These are phyloP conservation scores for Bimastos eiseni DNA, from an alignment of 2,888 invertebrate genomes.

Conservation along the genomic window DNA sequence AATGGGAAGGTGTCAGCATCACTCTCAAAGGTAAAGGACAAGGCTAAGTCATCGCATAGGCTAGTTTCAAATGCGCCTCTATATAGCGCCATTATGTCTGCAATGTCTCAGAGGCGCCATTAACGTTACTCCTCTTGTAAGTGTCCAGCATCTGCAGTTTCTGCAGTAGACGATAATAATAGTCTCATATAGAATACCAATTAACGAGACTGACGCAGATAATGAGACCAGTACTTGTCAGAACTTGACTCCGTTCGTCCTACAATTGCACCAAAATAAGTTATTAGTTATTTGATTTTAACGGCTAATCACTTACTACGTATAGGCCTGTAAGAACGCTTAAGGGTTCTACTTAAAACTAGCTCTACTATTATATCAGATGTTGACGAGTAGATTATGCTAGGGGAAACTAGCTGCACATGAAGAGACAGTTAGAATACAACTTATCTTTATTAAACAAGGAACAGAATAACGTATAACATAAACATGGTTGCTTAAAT, in stretches of 20 bases:
- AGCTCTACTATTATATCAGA: too few relatives aligned
- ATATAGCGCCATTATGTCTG: background rate
- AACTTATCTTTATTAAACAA: too few relatives aligned
- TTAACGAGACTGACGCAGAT: constrained; percentile 41
- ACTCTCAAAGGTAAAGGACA: too few relatives aligned
- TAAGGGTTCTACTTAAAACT: too few relatives aligned
- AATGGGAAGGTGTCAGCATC: too few relatives aligned
- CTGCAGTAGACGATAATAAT: background rate
- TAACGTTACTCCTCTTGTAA: background rate
- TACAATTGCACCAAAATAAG: constrained; percentile 26
- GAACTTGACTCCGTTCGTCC: constrained; percentile 45
- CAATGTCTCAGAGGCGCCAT: background rate
- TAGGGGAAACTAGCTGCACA: too few relatives aligned
- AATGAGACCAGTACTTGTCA: constrained; percentile 45
- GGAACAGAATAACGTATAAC: too few relatives aligned
- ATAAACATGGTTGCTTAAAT: too few relatives aligned
- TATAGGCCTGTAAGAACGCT: too few relatives aligned
- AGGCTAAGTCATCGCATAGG: too few relatives aligned
- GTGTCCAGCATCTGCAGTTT: background rate
- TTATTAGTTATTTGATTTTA: background rate
- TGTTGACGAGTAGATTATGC: too few relatives aligned
- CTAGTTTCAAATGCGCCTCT: background rate
- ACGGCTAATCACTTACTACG: background rate
- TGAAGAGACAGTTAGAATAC: too few relatives aligned
- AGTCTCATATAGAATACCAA: background rate